Percentiles rank a stretch among this genome's conserved stretches.
Evolutionary conservation across 2,113 vertebrate species (phyloP).

Genomic region (Origma solitaria): DNA sequence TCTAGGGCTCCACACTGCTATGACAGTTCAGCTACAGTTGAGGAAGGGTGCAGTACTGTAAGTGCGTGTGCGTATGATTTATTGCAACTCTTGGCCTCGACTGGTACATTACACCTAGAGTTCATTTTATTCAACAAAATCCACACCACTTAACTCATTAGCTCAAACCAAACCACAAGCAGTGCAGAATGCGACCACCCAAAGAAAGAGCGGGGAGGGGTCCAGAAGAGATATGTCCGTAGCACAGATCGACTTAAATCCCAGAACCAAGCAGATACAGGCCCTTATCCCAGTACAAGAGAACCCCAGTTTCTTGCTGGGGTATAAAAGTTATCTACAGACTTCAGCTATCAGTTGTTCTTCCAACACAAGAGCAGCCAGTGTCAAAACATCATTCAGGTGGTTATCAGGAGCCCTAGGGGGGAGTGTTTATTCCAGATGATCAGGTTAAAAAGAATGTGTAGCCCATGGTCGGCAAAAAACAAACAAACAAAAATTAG

Average conservation of each 20-base stretch:
- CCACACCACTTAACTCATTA: slow-evolving; percentile 61
- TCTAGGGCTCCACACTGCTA: accelerated
- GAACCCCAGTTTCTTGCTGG: not conserved
- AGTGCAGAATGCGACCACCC: slow-evolving; percentile 22
- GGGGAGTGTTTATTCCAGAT: slow-evolving; percentile 17
- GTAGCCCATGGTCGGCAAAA: not conserved
- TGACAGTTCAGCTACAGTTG: not conserved
- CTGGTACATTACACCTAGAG: slow-evolving; percentile 55
- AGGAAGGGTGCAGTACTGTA: not conserved
- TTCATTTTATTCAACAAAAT: slow-evolving; percentile 67
- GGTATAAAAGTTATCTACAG: not conserved
- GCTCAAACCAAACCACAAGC: slow-evolving; percentile 61
- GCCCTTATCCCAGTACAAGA: not conserved
- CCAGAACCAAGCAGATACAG: not conserved
- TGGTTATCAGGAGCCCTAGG: not conserved
- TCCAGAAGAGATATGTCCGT: not conserved
- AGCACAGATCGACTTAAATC: not conserved
- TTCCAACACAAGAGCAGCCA: not conserved
- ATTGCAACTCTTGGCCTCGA: slow-evolving; percentile 65
- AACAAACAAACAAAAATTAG: not conserved
- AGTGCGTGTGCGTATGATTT: slow-evolving; percentile 34
- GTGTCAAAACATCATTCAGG: not conserved
- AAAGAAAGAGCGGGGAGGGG: not conserved
- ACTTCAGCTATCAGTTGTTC: slow-evolving; percentile 3
- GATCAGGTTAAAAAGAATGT: not conserved